Evolutionary conservation across 2,113 vertebrate species (phyloP), one percentile per base, ranked within the genome.

Genomic region (Brachypodius melanocephalos): DNA sequence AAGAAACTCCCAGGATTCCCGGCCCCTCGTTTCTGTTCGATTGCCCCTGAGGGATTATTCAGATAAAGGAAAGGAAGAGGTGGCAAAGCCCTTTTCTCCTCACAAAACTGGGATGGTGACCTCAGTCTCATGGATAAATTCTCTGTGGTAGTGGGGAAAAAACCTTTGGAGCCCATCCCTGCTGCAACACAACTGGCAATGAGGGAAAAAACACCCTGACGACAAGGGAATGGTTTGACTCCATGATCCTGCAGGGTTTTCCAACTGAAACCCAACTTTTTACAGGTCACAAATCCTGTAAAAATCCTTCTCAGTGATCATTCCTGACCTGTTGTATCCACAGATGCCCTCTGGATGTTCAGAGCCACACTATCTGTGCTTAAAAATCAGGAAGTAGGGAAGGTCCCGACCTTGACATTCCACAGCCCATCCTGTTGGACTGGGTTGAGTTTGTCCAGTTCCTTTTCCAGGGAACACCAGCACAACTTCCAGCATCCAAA

Each of bases 1-100:
- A 31, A 59, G 62, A 68, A 77, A 24, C 28, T 68, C 54, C 28
- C 63, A 68, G 22, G 28, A 45, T n/a, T 52, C 46, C 63, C 6
- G 36, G 54, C 14, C 26, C 22, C 38, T 45, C 13, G 28, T 12
- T 51, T 15, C 36, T 28, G 32, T 43, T 68, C 38, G 1, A 24
- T 38, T 0, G 0, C 54, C 28, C 12, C 18, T n/a, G n/a, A 68
- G 38, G 54, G 46, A 86, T 38, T 61, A n/a, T 4, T 28, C 0
- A 1, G 36, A 43, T 6, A 36, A 18, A 18, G 32, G n/a, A 68
- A 38, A 68, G 63, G 54, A 86, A 68, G 54, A 45, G 28, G 28
- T 32, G 38, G 73, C 28, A 61, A 77, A 68, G n/a, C 22, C 45
- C 14, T 38, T 69, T 77, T 69, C 63, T 61, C 38, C 63, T 24